Evolutionary conservation across 2,888 invertebrate species (phyloP), one percentile per base, ranked within the genome.

Genomic region (Polyploca ridens): DNA sequence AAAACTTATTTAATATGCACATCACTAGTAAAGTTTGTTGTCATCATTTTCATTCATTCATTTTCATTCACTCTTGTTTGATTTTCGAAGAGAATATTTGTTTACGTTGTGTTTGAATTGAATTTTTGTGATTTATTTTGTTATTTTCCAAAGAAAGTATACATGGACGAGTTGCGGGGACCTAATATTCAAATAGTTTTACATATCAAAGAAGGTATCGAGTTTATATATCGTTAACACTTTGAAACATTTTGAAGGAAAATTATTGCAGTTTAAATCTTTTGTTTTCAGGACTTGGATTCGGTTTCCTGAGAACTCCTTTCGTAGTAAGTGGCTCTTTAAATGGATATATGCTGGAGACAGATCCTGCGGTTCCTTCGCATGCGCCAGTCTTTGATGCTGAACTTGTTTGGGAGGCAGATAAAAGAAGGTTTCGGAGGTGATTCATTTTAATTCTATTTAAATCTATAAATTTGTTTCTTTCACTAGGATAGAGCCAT

Each of bases 381-480:
- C 94, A 95, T 61, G 89, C 94, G 64, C 96, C 96, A 0, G 88
- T 94, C 59, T 97, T 97, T 82, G 96, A 96, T 70, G 96, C 96
- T 33, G 96, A 97, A 83, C 94, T 97, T 64, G 95, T 97, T 63
- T 97, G 97, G 97, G 97, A 97, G 85, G 96, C 96, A 3, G 96
- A 96, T 74, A 96, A 96, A 87, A 95, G 95, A 74, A 94, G 95
- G 67, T 93, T 97, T 72, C 94, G 97, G 76, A 95, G 95, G 96
- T 96, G 86, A 68, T 14, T 0, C 4, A n/a, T 5, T n/a, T 33
- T 3, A 13, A 11, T 16, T 33, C 78, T 62, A 44, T 41, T 13
- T 13, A 41, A 38, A 11, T 38, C 8, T 35, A 35, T 35, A 35
- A 35, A 35, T 27, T 27, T 27, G 27, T 27, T 27, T 27, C 27